phyloP scores from a whole-genome alignment of 2,888 invertebrate species.

The Papilio demoleus region DNA sequence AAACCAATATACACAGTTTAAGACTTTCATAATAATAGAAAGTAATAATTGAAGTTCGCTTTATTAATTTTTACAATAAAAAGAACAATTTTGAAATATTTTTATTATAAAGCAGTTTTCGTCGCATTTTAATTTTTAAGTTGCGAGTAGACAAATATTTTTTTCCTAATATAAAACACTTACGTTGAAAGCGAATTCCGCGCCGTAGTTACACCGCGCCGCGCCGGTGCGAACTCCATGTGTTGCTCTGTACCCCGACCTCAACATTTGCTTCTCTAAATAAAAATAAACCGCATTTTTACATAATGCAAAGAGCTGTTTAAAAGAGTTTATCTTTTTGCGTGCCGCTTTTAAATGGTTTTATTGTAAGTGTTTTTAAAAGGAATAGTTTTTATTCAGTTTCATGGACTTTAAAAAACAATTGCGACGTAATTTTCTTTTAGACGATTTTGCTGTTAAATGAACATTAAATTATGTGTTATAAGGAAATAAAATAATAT shows the following conservation, averaged over 20 bases:
- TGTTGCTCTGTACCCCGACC: not conserved
- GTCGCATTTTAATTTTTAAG: not conserved
- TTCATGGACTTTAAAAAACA: not conserved
- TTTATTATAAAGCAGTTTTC: not conserved
- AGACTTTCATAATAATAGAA: too few relatives aligned
- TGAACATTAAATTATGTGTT: not conserved
- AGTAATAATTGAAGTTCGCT: too few relatives aligned
- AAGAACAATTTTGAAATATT: not conserved
- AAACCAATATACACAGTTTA: too few relatives aligned
- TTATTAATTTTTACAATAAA: too few relatives aligned
- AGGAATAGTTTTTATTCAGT: slow-evolving; percentile 6
- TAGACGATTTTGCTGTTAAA: not conserved
- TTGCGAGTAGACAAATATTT: not conserved
- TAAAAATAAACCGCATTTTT: slow-evolving; percentile 25
- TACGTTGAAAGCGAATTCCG: slow-evolving; percentile 1
- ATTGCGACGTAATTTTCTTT: not conserved
- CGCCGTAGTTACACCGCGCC: slow-evolving; percentile 1
- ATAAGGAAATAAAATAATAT: not conserved
- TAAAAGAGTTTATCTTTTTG: slow-evolving; percentile 22
- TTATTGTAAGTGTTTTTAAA: slow-evolving; percentile 12
- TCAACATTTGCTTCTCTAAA: slow-evolving; percentile 14
- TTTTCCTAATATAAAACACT: slow-evolving; percentile 13
- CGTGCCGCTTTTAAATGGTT: not conserved
- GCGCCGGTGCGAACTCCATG: not conserved
- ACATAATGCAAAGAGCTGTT: slow-evolving; percentile 34